Conservation (phyloP, 2,113 vertebrate species). For the Callaeas wilsoni region DNA sequence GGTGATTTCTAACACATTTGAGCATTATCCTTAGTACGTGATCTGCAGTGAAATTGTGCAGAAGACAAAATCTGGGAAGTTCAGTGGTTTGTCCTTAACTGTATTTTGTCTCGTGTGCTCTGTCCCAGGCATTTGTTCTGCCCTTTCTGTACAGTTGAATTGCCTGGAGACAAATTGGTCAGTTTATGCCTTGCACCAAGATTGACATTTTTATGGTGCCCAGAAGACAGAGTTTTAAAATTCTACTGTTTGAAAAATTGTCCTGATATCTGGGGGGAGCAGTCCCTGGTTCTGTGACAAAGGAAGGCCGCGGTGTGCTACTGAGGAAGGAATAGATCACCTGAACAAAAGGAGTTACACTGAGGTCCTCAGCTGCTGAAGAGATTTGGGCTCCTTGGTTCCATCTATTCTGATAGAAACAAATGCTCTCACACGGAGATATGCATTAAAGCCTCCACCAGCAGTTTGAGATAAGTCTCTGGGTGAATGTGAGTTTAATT, state of each 20-base stretch:
- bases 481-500: neutral
- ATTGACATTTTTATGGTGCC: neutral
- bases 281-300: neutral
- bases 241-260: neutral
- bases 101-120: neutral
- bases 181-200: neutral
- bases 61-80: neutral
- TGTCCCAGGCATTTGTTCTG: neutral
- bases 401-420: neutral
- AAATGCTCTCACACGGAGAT: neutral
- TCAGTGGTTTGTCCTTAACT: neutral
- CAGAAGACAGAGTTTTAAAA: neutral
- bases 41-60: neutral
- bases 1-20: neutral
- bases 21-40: neutral
- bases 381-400: neutral
- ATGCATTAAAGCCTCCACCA: neutral
- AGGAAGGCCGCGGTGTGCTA: fast-evolving
- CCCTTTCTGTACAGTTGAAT: neutral
- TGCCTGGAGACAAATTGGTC: neutral
- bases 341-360: neutral
- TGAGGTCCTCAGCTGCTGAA: neutral
- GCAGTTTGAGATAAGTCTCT: neutral
- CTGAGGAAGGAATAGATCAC: neutral
- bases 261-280: neutral